Evolutionary conservation across 2,888 invertebrate species (phyloP), one percentile per base, ranked within the genome.

Genomic region (Aphidoletes aphidimyza): DNA sequence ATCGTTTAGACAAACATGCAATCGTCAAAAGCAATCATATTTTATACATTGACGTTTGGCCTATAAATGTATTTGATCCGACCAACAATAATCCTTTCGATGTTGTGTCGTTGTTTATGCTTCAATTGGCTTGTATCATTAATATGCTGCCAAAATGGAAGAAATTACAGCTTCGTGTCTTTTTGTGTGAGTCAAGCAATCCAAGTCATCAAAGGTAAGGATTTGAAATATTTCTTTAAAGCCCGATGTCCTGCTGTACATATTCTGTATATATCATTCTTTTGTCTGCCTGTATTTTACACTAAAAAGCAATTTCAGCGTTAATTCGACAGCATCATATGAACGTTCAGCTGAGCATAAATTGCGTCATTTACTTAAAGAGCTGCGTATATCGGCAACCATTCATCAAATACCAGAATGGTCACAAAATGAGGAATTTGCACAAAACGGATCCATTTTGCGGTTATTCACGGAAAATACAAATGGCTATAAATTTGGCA

Each of bases 21-120:
- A 93, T 96, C 2, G 92, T 94, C 85, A 93, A 93, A 94, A 90
- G 89, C 87, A 90, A 89, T 86, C 89, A 92, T 84, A 92, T 94
- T 37, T 93, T 93, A 86, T 97, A 94, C 90, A 97, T 99, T 85
- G 99, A 99, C 91, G 98, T 99, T 5, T 99, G 99, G 99, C 96
- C 99, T 0, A 95, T 98, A 0, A 98, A 99, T 89, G 94, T 98
- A 86, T 93, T 98, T 86, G 91, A 93, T 88, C 96, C 94, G 86
- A 93, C 91, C 85, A 93, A 93, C 89, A 94, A 92, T 88, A 95
- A 93, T 90, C 94, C 94, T 84, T 98, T 98, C 90, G 97, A 97
- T 86, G 96, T 96, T 86, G 96, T 96, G 2, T 94, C 97, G 17
- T 91, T 99, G 86, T 99, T 99, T 91, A 95, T 98, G 92, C 94